A percentile compares a stretch with the other conserved stretches of the same genome.
Evolutionary conservation across 2,113 vertebrate genomes (phyloP).

Genomic region (Lagopus leucura): DNA sequence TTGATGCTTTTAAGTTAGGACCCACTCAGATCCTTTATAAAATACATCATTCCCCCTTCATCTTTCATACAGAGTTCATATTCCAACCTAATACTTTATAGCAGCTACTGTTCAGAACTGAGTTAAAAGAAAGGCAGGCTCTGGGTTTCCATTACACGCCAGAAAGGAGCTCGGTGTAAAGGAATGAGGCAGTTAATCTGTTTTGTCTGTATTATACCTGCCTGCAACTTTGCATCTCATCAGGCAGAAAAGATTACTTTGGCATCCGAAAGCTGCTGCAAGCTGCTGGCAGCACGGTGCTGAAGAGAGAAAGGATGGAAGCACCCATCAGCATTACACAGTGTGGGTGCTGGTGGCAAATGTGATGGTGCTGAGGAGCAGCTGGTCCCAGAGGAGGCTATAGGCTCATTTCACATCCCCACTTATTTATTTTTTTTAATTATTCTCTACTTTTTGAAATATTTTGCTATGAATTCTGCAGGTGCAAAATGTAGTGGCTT

Average conservation of each 20-base stretch:
- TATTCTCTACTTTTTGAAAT: accelerated
- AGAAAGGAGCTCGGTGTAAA: neutral
- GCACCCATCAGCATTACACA: accelerated
- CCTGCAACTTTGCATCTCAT: neutral
- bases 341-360: accelerated
- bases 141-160: conserved; percentile 48
- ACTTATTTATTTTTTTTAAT: no score
- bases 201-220: conserved; percentile 12
- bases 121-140: conserved; percentile 38
- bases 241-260: neutral
- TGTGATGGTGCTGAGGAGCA: neutral
- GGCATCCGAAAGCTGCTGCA: neutral
- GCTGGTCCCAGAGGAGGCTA: neutral
- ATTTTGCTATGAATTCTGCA: neutral
- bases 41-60: conserved; percentile 76
- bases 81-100: conserved; percentile 58
- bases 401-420: neutral
- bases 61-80: conserved; percentile 57
- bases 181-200: neutral
- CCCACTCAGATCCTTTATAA: conserved; percentile 69
- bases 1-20: conserved; percentile 76
- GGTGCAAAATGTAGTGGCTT: neutral
- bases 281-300: neutral
- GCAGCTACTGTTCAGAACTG: conserved; percentile 76
- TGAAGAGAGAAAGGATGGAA: neutral